Base-by-base conservation (phyloP, 2,888 invertebrate species). In the Epinotia nisella region DNA sequence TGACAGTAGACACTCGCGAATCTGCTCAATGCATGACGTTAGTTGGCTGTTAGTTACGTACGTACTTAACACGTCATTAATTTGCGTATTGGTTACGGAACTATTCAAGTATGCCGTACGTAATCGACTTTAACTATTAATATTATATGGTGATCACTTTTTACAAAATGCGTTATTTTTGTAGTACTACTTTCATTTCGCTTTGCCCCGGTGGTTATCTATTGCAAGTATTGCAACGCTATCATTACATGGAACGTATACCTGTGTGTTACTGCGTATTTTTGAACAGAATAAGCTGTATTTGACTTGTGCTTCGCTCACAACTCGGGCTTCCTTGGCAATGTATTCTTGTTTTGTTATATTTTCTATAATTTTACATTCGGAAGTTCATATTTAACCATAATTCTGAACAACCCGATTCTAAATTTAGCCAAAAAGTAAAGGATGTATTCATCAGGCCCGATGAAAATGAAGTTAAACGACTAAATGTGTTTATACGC, bases 1-100 rank as follows among this genome's bases (percentile, higher is more conserved):
- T 75, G 81, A 82, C 62, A 45, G 60, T 41, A 61, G 49, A 51
- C 78, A 81, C 79, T 76, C 76, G 81, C 75, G 71, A 79, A 82
- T 68, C 21, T 24, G 39, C 35, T 72, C 35, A 60, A 72, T 61
- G 62, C 35, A 39, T 68, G 68, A 61, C 55, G 21, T 55, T 53
- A 39, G 55, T 61, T 55, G 13, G 17, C 29, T 49, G 61, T 58
- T 21, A 24, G 49, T 66, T 29, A 66, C 61, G 15, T n/a, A 49
- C 24, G 59, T 35, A 56, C 56, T 51, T 11, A 66, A 21, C 35
- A 39, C 53, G 65, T 65, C 65, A 65, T 35, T 53, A 19, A 55
- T 41, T 53, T 55, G 53, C 65, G 65, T 53, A 66, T 66, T 56
- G 15, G 9, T 15, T 56, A 10, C 55, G 39, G 53, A 41, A 55